Evolutionary conservation across 2,888 invertebrate genomes (phyloP).

Genomic region (Chloromyia formosa): DNA sequence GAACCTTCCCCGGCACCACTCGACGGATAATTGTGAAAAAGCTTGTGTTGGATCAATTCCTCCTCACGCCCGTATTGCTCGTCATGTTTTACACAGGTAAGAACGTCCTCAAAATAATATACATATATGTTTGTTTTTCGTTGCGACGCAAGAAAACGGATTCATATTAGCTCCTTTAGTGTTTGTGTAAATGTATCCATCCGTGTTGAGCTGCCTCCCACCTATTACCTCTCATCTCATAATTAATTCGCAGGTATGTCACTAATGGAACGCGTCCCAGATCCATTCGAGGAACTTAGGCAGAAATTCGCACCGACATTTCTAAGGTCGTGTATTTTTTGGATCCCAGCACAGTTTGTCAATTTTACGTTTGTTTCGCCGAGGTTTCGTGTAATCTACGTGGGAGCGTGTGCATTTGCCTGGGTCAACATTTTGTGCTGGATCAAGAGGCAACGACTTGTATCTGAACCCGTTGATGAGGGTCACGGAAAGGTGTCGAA

Average conservation of each 20-base stretch:
- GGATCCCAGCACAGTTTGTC: conserved; percentile 82
- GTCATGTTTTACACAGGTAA: conserved; percentile 77
- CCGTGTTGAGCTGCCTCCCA: neutral
- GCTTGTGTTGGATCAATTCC: conserved; percentile 77
- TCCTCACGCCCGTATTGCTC: conserved; percentile 77
- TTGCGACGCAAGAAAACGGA: neutral
- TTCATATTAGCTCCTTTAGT: conserved; percentile 1
- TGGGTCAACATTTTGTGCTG: conserved; percentile 89
- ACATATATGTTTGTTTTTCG: neutral
- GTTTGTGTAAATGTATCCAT: neutral
- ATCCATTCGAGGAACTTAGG: conserved; percentile 75
- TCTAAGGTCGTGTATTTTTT: conserved; percentile 80
- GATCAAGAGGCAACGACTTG: conserved; percentile 70
- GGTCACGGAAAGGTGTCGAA: neutral
- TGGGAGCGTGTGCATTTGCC: conserved; percentile 78
- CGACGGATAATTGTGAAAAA: conserved; percentile 72
- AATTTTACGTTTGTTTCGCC: conserved; percentile 81
- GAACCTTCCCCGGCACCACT: conserved; percentile 72
- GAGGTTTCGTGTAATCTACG: conserved; percentile 78
- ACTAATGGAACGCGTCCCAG: conserved; percentile 74
- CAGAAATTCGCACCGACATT: conserved; percentile 78
- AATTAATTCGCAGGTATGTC: conserved; percentile 72
- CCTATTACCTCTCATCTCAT: conserved; percentile 4
- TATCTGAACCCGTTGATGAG: conserved; percentile 2
- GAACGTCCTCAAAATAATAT: conserved; percentile 10